A percentile compares a stretch with the other conserved stretches of the same genome.
These are phyloP conservation scores for Coremacera marginata DNA, from an alignment of 2,888 invertebrate species.

Conservation along the genomic window DNA sequence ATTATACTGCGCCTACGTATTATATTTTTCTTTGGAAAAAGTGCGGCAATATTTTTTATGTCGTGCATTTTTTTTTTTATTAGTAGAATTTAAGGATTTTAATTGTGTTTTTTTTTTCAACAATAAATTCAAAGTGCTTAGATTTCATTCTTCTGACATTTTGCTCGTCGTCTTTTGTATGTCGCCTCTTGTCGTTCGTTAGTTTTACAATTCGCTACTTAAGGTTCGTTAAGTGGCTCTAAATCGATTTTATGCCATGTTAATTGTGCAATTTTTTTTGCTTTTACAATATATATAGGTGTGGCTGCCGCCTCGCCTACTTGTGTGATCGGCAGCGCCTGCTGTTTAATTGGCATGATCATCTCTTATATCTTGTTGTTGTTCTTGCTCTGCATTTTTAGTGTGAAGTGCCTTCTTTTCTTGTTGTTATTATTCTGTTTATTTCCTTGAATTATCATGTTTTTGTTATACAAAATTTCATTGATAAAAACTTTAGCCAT, in stretches of 20 bases:
- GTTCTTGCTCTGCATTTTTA: not conserved
- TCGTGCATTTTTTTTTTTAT: slow-evolving; percentile 10
- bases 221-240: slow-evolving; percentile 62
- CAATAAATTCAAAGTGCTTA: not conserved
- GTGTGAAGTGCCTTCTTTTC: not conserved
- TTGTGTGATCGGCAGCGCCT: slow-evolving; percentile 4
- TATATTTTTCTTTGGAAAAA: slow-evolving; percentile 19
- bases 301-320: slow-evolving; percentile 18
- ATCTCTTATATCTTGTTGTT: not conserved
- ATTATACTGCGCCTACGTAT: not conserved
- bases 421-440: not conserved
- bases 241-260: slow-evolving; percentile 52
- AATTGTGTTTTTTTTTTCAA: slow-evolving; percentile 8
- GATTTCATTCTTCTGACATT: not conserved
- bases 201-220: not conserved
- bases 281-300: not conserved
- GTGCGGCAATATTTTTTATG: slow-evolving; percentile 19
- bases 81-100: slow-evolving; percentile 33
- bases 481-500: slow-evolving; percentile 20
- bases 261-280: slow-evolving; percentile 56
- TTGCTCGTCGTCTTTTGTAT: not conserved
- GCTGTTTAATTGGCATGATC: slow-evolving; percentile 30
- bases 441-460: not conserved
- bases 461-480: slow-evolving; percentile 6
- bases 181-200: not conserved